Evolutionary conservation across 1,140 invertebrate species (phyloP).

Genomic region (Eueides isabella): DNA sequence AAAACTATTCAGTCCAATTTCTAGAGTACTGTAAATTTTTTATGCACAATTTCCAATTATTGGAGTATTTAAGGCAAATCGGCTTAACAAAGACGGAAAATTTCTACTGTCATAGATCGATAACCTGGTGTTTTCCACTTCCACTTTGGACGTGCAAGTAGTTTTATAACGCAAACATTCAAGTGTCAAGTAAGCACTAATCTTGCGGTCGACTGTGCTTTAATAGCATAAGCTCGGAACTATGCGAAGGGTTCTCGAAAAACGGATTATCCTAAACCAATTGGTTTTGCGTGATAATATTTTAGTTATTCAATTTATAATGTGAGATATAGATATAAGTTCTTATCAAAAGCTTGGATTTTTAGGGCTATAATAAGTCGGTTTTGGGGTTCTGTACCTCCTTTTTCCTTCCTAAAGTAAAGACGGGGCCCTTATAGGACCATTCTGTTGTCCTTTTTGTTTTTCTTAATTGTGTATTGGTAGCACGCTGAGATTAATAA

Average conservation of each 20-base stretch:
- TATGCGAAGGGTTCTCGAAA: not conserved
- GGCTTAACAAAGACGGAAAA: not conserved
- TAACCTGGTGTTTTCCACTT: constrained; percentile 17
- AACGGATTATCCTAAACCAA: not conserved
- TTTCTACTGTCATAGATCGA: not conserved
- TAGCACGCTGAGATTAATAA: too few species aligned
- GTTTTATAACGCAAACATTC: constrained; percentile 17
- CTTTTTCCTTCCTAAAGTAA: too few species aligned
- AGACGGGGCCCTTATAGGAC: too few species aligned
- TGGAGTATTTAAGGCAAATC: too few species aligned
- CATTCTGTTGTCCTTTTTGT: too few species aligned
- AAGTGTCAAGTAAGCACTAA: constrained; percentile 10
- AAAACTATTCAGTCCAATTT: too few species aligned
- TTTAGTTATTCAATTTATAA: not conserved
- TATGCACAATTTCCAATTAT: not conserved
- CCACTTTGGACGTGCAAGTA: constrained; percentile 11
- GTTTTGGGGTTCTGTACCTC: too few species aligned
- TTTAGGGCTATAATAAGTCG: too few species aligned
- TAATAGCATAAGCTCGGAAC: not conserved
- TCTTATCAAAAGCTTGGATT: too few species aligned
- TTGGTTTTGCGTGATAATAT: not conserved
- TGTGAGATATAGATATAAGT: too few species aligned
- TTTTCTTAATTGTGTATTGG: too few species aligned
- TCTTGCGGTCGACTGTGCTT: not conserved
- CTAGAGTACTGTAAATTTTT: too few species aligned